phyloP scores from a whole-genome alignment of 2,888 invertebrate genomes.

The Tenthredo scrophulariae region DNA sequence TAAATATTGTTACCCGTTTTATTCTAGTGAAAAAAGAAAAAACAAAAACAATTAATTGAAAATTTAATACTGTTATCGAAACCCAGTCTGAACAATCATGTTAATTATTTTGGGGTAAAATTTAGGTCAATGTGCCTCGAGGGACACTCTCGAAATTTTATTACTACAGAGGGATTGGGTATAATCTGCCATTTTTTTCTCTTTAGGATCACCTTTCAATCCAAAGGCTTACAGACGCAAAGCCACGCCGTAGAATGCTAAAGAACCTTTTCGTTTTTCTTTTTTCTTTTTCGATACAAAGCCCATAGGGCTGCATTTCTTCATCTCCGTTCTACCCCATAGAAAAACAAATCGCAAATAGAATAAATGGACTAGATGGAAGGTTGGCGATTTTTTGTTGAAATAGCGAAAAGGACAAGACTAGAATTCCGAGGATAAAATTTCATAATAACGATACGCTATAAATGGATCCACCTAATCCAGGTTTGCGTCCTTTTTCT shows the following conservation, averaged over 20 bases:
- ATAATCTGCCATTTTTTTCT: constrained; percentile 43
- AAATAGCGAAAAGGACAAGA: neutral
- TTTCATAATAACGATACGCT: neutral
- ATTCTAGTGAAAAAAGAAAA: neutral
- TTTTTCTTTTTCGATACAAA: neutral
- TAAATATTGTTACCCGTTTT: neutral
- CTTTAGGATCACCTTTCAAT: constrained; percentile 38
- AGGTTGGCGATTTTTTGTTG: neutral
- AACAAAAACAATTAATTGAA: too few species aligned
- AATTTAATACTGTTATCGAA: neutral
- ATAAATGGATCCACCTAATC: neutral
- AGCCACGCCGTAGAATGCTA: neutral
- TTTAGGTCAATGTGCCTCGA: constrained; percentile 9
- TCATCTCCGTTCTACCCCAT: neutral
- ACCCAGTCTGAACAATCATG: neutral
- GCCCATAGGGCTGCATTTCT: neutral
- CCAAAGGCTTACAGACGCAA: constrained; percentile 13
- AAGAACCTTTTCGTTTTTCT: neutral
- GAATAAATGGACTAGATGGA: neutral
- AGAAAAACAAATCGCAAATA: neutral
- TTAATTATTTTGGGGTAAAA: constrained; percentile 1
- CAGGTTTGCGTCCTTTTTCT: neutral
- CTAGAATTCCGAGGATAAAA: neutral
- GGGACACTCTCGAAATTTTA: constrained; percentile 25
- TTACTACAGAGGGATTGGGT: constrained; percentile 32